Conservation (phyloP, 2,888 invertebrate species). For the Masnerella sp. region DNA sequence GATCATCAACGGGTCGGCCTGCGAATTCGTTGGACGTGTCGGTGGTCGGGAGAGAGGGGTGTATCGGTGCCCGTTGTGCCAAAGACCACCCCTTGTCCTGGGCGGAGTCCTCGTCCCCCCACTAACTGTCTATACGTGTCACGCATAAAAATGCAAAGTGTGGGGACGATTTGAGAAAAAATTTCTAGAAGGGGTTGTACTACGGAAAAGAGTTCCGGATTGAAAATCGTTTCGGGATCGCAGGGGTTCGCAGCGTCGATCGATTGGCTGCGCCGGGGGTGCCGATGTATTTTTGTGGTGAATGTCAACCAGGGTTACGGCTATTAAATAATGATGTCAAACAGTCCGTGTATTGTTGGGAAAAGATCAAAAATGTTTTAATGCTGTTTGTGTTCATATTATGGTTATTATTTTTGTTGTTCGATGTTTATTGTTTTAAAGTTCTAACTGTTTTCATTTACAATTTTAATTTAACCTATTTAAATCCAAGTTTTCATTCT, state of each 20-base stretch:
- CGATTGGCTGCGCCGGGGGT: constrained; percentile 26
- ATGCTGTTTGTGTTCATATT: no score
- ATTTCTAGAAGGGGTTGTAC: constrained; percentile 16
- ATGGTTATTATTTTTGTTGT: no score
- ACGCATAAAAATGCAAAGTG: constrained; percentile 31
- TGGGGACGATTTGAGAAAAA: constrained; percentile 24
- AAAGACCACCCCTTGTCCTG: constrained; percentile 36
- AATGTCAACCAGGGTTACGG: constrained; percentile 17
- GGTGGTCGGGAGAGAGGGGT: constrained; percentile 9
- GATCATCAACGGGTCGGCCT: constrained; percentile 31
- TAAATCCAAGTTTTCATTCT: no score
- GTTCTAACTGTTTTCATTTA: no score
- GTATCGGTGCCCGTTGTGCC: constrained; percentile 9
- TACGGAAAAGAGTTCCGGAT: constrained; percentile 30
- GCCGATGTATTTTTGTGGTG: constrained; percentile 34
- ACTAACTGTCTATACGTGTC: constrained; percentile 29
- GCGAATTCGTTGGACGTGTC: constrained; percentile 30
- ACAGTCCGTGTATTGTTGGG: constrained; percentile 1
- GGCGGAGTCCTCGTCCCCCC: constrained; percentile 29
- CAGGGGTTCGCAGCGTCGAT: constrained; percentile 13
- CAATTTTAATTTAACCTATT: no score
- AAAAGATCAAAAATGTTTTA: neutral
- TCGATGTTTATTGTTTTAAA: no score
- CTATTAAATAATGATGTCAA: constrained; percentile 32
- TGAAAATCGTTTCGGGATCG: constrained; percentile 18